Percentiles rank a stretch among this genome's conserved stretches.
These are phyloP conservation scores for Eupelmus urozonus DNA, from an alignment of 2,888 invertebrate genomes.

Conservation along the genomic window DNA sequence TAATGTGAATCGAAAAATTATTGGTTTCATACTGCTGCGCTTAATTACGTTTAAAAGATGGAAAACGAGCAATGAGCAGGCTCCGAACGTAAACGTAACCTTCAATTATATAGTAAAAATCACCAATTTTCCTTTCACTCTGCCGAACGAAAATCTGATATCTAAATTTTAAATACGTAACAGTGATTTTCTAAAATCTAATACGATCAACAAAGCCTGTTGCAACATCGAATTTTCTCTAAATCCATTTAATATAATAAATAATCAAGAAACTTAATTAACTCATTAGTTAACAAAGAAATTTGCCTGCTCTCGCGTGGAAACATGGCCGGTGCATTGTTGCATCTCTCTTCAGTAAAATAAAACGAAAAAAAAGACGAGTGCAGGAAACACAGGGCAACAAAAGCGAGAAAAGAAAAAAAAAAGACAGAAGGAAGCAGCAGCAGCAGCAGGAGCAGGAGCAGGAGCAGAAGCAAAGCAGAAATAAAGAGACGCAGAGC, in stretches of 20 bases:
- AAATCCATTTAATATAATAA: not conserved
- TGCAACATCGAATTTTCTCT: not conserved
- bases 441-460: too few species aligned
- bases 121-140: too few species aligned
- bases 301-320: conserved; percentile 5
- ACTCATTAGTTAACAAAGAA: conserved; percentile 36
- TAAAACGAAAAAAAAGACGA: not conserved
- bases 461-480: not conserved
- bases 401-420: not conserved
- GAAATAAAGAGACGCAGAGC: not conserved
- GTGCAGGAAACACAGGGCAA: not conserved
- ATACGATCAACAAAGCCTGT: too few species aligned
- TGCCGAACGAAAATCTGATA: too few species aligned
- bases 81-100: too few species aligned
- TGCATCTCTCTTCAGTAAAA: not conserved
- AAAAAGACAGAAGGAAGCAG: not conserved
- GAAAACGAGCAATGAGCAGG: too few species aligned
- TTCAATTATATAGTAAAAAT: too few species aligned
- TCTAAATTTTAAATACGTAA: too few species aligned
- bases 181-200: too few species aligned
- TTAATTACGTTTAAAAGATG: not conserved
- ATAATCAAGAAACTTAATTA: conserved; percentile 34
- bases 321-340: conserved; percentile 12
- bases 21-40: not conserved
- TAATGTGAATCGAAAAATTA: conserved; percentile 9